Conservation (phyloP, 2,113 vertebrate genomes). For the Clupea harengus region DNA sequence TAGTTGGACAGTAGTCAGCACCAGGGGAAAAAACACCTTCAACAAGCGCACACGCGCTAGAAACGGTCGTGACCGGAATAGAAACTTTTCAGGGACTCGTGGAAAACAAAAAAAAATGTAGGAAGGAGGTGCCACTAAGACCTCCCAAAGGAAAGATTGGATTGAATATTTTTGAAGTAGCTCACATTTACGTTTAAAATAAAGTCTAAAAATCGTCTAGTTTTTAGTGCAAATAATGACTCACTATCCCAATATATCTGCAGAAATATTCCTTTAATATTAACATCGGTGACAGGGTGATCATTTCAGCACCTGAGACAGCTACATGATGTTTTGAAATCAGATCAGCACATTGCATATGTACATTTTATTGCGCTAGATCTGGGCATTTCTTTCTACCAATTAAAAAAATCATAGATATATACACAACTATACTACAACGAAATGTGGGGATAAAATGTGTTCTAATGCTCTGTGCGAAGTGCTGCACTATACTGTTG, state of each 20-base stretch:
- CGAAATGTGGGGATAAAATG: too few species aligned
- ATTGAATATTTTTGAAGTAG: neutral
- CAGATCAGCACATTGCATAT: too few species aligned
- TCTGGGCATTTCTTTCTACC: too few species aligned
- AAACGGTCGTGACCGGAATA: neutral
- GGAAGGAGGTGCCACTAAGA: neutral
- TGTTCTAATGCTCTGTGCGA: too few species aligned
- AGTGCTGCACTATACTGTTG: neutral
- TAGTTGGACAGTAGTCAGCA: neutral
- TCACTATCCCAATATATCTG: too few species aligned
- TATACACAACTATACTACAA: too few species aligned
- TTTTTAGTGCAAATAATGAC: too few species aligned
- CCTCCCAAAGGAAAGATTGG: neutral
- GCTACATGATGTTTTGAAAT: neutral
- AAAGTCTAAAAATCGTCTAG: neutral
- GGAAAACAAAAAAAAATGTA: neutral
- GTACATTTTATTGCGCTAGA: too few species aligned
- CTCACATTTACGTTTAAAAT: neutral
- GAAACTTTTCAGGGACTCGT: neutral
- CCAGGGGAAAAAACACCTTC: neutral
- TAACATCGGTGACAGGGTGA: neutral
- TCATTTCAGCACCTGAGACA: conserved; percentile 1
- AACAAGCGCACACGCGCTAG: neutral
- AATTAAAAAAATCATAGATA: too few species aligned
- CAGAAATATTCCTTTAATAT: too few species aligned